Evolutionary conservation across 2,888 invertebrate genomes (phyloP).

Genomic region (Leucophenga montana): DNA sequence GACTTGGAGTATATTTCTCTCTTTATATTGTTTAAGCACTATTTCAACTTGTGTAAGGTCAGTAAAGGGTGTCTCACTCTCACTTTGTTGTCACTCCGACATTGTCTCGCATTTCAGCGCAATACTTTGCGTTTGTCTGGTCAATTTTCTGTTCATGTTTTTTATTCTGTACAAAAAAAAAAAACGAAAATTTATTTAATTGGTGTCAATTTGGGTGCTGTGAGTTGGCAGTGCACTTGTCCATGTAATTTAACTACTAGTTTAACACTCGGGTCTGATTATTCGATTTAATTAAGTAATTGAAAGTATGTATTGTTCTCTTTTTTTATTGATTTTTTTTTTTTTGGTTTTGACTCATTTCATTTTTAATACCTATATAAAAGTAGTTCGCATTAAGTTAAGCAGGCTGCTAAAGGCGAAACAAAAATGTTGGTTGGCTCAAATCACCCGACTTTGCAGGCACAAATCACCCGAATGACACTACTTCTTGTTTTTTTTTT

Average conservation of each 20-base stretch:
- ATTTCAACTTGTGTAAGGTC: constrained; percentile 50
- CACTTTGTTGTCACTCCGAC: neutral
- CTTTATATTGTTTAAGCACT: neutral
- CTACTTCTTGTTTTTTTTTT: too few relatives aligned
- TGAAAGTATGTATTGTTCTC: neutral
- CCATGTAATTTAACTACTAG: too few relatives aligned
- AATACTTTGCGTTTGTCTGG: neutral
- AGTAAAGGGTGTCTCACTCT: constrained; percentile 43
- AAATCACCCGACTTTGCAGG: too few relatives aligned
- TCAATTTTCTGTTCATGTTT: neutral
- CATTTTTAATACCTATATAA: too few relatives aligned
- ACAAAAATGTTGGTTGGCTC: too few relatives aligned
- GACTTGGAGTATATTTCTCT: neutral
- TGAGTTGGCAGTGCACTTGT: too few relatives aligned
- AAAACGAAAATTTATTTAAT: constrained; percentile 38
- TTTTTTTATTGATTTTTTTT: too few relatives aligned
- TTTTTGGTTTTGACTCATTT: too few relatives aligned
- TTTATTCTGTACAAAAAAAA: neutral
- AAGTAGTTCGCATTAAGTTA: too few relatives aligned
- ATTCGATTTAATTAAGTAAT: neutral
- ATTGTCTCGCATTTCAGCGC: neutral
- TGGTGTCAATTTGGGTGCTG: constrained; percentile 54
- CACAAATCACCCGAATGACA: too few relatives aligned
- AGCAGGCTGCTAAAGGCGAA: too few relatives aligned
- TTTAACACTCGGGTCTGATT: too few relatives aligned